Base-by-base conservation (phyloP, 2,888 invertebrate species). In the Loripinus fragilis region DNA sequence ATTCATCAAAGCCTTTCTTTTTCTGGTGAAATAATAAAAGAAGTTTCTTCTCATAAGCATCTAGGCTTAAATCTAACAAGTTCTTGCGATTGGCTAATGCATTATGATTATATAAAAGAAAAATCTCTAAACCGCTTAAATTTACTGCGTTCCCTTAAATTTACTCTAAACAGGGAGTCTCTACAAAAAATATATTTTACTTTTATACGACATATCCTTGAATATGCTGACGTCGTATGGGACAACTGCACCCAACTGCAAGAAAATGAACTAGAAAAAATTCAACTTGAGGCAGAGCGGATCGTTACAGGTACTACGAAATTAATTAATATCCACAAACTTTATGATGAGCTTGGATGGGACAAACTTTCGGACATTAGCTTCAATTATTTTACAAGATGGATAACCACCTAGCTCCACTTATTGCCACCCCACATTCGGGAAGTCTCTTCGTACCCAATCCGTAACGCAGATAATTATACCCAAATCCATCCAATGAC, bases 151-250 rank as follows among this genome's bases (percentile, higher is more conserved):
- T 70, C 55, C 55, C 60, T 75, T 17, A 78, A 74, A 71, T 75
- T 50, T 69, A n/a, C 52, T 17, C 25, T 71, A 5, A 60, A 65
- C 30, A 55, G 71, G 25, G 28, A 68, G 50, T 23, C 48, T 30
- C 50, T 72, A 20, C 41, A 67, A 41, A 60, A 72, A 64, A 69
- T 68, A 23, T 78, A 78, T 60, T 38, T 30, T 35, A 42, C 74
- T 25, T 74, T 71, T 42, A 74, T 78, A 20, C 10, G 66, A 10
- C 72, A 74, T n/a, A 0, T 71, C 17, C 50, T 78, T 3, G 74
- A 78, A 70, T 78, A 78, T 23, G 60, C 60, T 33, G 74, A 67
- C 55, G 68, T 74, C 10, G 67, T 74, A 10, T 74, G 74, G 74
- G 78, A 70, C 70, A 70, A 74, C 0, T 70, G 71, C 45, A 33